Evolutionary conservation across 2,888 invertebrate genomes (phyloP).

Genomic region (Lamproptera curius): DNA sequence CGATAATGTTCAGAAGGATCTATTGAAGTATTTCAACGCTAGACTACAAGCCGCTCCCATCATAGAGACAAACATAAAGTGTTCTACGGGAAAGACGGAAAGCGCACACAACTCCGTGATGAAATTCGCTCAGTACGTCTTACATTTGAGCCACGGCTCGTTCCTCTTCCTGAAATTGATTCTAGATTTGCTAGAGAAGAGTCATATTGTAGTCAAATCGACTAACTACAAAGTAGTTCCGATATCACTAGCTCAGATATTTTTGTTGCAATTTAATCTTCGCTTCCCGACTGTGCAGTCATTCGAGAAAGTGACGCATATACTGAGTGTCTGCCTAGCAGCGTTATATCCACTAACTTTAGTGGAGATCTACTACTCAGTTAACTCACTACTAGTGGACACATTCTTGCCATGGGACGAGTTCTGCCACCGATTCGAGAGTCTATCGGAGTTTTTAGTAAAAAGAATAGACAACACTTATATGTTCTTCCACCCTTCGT

Average conservation of each 20-base stretch:
- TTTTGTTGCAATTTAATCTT: conserved; percentile 93
- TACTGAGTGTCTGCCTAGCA: conserved; percentile 93
- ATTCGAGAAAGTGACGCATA: conserved; percentile 93
- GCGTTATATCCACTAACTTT: conserved; percentile 93
- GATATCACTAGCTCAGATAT: conserved; percentile 92
- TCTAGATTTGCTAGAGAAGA: conserved; percentile 93
- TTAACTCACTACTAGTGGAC: conserved; percentile 90
- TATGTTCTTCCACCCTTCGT: conserved; percentile 98
- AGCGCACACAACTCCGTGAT: conserved; percentile 82
- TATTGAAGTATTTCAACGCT: conserved; percentile 91
- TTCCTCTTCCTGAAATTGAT: conserved; percentile 95
- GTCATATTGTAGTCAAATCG: conserved; percentile 95
- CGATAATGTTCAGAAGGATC: conserved; percentile 89
- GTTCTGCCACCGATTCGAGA: conserved; percentile 91
- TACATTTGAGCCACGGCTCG: conserved; percentile 90
- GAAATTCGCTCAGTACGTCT: conserved; percentile 91
- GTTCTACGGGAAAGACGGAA: conserved; percentile 81
- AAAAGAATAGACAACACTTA: conserved; percentile 95
- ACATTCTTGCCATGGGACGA: conserved; percentile 93
- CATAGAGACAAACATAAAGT: conserved; percentile 90
- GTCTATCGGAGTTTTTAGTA: conserved; percentile 91
- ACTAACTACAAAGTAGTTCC: conserved; percentile 95
- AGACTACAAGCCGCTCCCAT: conserved; percentile 88
- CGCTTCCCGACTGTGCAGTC: conserved; percentile 93
- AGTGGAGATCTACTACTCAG: conserved; percentile 94